A percentile compares a stretch with the other conserved stretches of the same genome.
Evolutionary conservation across 2,113 vertebrate genomes (phyloP).

Genomic region (Dolichallabes microphthalmus): DNA sequence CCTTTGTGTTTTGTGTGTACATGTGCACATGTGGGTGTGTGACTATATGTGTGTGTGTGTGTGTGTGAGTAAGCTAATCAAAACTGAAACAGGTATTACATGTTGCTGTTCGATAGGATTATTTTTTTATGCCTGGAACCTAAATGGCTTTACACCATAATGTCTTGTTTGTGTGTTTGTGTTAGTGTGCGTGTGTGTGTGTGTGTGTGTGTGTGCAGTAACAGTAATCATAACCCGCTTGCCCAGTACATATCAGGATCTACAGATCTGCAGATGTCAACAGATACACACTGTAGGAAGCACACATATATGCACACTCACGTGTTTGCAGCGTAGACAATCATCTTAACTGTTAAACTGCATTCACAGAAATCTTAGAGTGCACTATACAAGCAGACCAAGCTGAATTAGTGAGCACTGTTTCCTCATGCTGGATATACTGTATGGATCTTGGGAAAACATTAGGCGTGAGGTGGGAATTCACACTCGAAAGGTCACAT

Average conservation of each 20-base stretch:
- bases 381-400: not conserved
- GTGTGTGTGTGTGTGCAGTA: not conserved
- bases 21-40: not conserved
- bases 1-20: conserved; percentile 15
- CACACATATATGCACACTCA: not conserved
- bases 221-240: not conserved
- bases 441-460: not conserved
- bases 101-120: not conserved
- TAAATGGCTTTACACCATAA: not conserved
- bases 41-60: not conserved
- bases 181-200: not conserved
- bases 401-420: not conserved
- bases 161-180: not conserved
- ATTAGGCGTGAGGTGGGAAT: not conserved
- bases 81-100: not conserved
- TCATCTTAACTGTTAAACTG: conserved; percentile 11
- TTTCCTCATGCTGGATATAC: not conserved
- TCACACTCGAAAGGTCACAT: not conserved
- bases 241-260: not conserved
- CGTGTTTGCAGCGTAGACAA: not conserved
- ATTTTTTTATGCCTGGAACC: not conserved
- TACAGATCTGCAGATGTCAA: not conserved
- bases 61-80: not conserved
- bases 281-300: not conserved
- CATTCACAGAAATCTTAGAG: not conserved